Evolutionary conservation across 2,113 vertebrate genomes (phyloP), one percentile per base, ranked within the genome.

Genomic region (Elephas maximus): DNA sequence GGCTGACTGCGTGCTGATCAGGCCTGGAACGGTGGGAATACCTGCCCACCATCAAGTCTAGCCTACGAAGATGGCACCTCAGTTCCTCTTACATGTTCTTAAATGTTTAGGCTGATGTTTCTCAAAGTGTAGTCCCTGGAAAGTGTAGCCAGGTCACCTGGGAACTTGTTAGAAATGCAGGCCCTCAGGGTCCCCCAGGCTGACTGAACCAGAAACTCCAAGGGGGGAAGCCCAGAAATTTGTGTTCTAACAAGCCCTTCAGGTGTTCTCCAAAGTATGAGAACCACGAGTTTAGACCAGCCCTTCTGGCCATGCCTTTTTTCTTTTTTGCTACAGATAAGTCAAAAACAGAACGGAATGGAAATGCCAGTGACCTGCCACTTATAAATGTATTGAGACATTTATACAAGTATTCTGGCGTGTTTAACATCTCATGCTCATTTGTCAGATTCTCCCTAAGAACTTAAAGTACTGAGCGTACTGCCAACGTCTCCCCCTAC

Each of bases 321-420:
- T 53, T 17, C n/a, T 51, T 77, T 53, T 6, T 9, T 44, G 65
- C 37, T 57, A 3, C 28, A 15, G 79, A 0, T 15, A 30, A 67
- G 41, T 79, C 67, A 44, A 48, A 79, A 88, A 48, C 26, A 20
- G 8, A 67, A 30, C 30, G 26, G 44, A 37, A 45, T 8, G 23
- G 44, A 63, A 53, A 71, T 53, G 33, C 33, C 44, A 21, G 45
- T 28, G 5, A 6, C 71, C 63, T 8, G 45, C 18, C 37, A 14
- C 37, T 37, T 37, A 26, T 15, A 73, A 8, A 11, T 67, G 33
- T 28, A 4, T 15, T 62, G 73, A 37, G 48, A 44, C 33, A 12
- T 12, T 53, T 65, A 20, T 0, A 14, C 41, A 71, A 53, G 8
- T 3, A 6, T 62, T 37, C 76, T 2, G 4, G 41, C 14, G 0